A percentile compares a stretch with the other conserved stretches of the same genome.
phyloP scores from a whole-genome alignment of 1,140 invertebrate species.

The Wasmannia auropunctata region DNA sequence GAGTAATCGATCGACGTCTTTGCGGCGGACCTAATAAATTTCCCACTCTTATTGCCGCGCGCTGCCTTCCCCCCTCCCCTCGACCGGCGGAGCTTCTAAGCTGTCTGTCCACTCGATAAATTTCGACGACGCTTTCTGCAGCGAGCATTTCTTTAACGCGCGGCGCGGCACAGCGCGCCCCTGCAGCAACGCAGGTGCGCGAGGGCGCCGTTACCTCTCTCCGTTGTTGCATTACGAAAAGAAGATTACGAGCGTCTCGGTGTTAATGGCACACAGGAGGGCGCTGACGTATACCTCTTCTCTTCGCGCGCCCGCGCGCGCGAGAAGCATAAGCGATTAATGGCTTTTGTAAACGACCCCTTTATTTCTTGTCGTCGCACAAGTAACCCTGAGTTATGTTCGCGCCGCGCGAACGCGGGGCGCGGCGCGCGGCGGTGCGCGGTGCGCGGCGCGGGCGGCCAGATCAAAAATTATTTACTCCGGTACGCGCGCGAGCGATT shows the following conservation, averaged over 20 bases:
- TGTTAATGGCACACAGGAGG: constrained; percentile 56
- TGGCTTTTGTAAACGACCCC: constrained; percentile 55
- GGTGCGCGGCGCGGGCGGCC: neutral
- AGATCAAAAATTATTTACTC: constrained; percentile 52
- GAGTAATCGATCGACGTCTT: constrained; percentile 48
- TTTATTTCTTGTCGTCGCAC: constrained; percentile 57
- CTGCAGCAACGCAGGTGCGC: constrained; percentile 51
- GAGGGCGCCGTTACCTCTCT: constrained; percentile 29
- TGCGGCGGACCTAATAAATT: constrained; percentile 51
- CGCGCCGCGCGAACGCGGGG: neutral
- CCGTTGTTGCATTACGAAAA: constrained; percentile 55
- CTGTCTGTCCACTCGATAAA: constrained; percentile 58
- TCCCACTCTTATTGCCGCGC: constrained; percentile 41
- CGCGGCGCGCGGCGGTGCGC: too few species aligned
- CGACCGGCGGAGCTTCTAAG: constrained; percentile 35
- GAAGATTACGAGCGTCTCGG: constrained; percentile 49
- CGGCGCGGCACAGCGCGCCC: too few species aligned
- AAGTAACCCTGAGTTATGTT: constrained; percentile 44
- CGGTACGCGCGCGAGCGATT: constrained; percentile 4
- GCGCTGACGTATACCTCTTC: constrained; percentile 22
- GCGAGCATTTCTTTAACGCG: constrained; percentile 17
- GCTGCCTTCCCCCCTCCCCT: neutral
- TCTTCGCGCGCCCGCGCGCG: neutral
- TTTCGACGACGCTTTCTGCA: constrained; percentile 48
- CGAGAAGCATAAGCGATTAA: constrained; percentile 51